These are phyloP conservation scores for Diploptera punctata DNA, from an alignment of 2,888 invertebrate genomes.

Conservation along the genomic window DNA sequence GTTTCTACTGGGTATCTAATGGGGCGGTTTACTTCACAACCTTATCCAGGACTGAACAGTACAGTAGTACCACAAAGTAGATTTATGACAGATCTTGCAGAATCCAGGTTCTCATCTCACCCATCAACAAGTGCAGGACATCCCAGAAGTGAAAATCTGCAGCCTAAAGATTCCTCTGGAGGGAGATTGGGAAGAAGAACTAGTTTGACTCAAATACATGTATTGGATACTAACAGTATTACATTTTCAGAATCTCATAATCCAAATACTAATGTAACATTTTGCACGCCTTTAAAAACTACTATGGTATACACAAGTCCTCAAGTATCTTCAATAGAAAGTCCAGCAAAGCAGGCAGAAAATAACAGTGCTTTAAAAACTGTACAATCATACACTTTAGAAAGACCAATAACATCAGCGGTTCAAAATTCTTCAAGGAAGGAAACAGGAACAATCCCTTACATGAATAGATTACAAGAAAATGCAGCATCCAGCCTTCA, in stretches of 20 bases:
- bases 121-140: background rate
- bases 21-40: too few relatives aligned
- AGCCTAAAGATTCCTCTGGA: background rate
- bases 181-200: background rate
- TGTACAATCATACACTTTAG: too few relatives aligned
- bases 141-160: background rate
- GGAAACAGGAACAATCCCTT: too few relatives aligned
- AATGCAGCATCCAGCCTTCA: too few relatives aligned
- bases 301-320: background rate
- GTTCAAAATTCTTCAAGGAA: too few relatives aligned
- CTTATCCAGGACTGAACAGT: too few relatives aligned
- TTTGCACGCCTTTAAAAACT: background rate
- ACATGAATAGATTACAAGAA: too few relatives aligned
- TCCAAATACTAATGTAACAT: conserved; percentile 5
- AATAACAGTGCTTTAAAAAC: background rate
- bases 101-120: background rate
- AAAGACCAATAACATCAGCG: too few relatives aligned
- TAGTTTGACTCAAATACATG: background rate
- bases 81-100: background rate
- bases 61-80: background rate
- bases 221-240: background rate
- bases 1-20: background rate
- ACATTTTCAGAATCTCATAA: background rate
- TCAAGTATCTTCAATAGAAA: background rate
- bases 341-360: background rate